Base-by-base conservation (phyloP, 1,140 invertebrate genomes). In the Marisa cornuarietis region DNA sequence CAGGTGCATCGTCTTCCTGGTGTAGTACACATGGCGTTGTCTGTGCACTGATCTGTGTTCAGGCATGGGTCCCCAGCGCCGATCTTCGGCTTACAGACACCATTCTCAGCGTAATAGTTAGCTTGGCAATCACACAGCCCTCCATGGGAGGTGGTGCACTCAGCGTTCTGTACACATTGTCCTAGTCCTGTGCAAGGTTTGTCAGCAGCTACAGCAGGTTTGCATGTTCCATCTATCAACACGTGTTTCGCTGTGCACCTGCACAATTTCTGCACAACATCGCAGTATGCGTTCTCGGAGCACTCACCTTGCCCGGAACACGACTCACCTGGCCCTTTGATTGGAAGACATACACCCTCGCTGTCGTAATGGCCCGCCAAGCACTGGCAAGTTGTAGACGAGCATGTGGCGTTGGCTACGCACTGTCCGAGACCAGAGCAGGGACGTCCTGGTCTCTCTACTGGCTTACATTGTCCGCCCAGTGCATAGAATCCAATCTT, bases 341-440 rank as follows among this genome's bases (percentile, higher is more conserved):
- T 49, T 11, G 62, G 76, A 2, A 18, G 16, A 22, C 76, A 77
- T 42, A 31, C 42, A 20, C 76, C 76, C 76, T 77, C 68, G 14
- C 66, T 71, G 52, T 79, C 78, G 58, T 79, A 82, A 66, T 76
- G 76, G 10, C 76, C 81, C 6, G 3, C 0, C 31, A 76, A 7
- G 65, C 81, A 82, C 14, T 76, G 69, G 58, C 81, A 82, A 9
- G 65, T 63, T 7, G 51, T 11, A 9, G 63, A 58, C 10, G n/a
- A 61, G 26, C 81, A 82, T 0, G 18, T 49, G 3, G 81, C 81
- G 65, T 82, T 76, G 1, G 51, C 72, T 58, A 82, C 77, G 63
- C 81, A 82, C n/a, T 82, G 81, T 5, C 62, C 81, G 24, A 22
- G 61, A 4, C 78, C 63, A 20, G 78, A 54, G 52, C 81, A 82